Conservation (phyloP, 2,797 vertebrate genomes). For the Propithecus perrieri region DNA sequence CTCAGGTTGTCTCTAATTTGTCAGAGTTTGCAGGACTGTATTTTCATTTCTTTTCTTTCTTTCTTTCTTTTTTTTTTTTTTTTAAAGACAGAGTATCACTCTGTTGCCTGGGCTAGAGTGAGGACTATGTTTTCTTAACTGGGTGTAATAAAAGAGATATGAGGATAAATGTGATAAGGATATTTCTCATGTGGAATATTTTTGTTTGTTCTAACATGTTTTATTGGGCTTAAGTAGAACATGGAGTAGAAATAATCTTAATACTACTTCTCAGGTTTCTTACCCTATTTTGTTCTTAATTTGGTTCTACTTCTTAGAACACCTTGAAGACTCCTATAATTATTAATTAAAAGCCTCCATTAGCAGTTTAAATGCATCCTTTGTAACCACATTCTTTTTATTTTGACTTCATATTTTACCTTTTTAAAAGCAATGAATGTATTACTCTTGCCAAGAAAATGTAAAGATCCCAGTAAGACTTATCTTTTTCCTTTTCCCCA, state of each 20-base stretch:
- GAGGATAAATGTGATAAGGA: neutral
- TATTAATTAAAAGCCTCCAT: neutral
- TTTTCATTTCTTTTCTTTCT: neutral
- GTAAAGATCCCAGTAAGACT: neutral
- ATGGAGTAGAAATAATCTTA: neutral
- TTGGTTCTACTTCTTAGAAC: neutral
- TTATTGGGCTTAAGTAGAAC: neutral
- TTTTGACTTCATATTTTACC: slow-evolving; percentile 2
- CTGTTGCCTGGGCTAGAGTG: no score
- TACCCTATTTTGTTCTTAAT: slow-evolving; percentile 14
- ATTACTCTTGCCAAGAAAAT: neutral
- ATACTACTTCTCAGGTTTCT: neutral
- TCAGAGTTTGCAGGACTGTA: neutral
- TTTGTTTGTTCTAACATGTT: slow-evolving; percentile 18
- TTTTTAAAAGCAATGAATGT: neutral
- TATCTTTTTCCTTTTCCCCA: neutral
- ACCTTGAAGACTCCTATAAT: neutral
- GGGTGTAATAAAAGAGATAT: neutral
- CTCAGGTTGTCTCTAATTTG: neutral
- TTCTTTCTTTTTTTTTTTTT: no score
- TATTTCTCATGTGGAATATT: neutral
- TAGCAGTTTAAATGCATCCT: neutral
- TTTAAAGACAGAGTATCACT: no score
- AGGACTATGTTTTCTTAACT: neutral
- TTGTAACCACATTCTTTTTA: neutral